Base-by-base conservation (phyloP, 2,888 invertebrate species). In the Ormia ochracea region DNA sequence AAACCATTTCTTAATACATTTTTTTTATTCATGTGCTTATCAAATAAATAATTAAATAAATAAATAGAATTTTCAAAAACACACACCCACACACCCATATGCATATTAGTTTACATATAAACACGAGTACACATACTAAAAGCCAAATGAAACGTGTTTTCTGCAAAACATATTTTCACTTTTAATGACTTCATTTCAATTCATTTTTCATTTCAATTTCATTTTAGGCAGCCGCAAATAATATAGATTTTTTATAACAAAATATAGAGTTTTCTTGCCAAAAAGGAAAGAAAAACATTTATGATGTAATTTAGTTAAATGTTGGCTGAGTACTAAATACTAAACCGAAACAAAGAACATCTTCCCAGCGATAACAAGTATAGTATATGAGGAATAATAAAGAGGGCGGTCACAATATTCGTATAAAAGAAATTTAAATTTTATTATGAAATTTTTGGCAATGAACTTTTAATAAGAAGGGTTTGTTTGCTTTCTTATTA, bases 171-270 rank as follows among this genome's bases (percentile, higher is more conserved):
- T 31, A 41, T 41, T 58, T 66, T 74, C 50, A 66, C 56, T 73
- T 65, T 72, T 48, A 28, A 63, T 52, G 41, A 43, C 23, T 72
- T 52, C 19, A 70, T 38, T 58, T 79, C 12, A 75, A 61, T 52
- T 68, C 4, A 78, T 56, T 73, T 73, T 79, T 74, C 69, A 65
- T 79, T 79, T 75, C 79, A 66, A 74, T 79, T 63, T 58, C 48
- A 54, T 43, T 56, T 65, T 56, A 58, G 23, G 28, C 48, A 48
- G 41, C 7, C 52, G n/a, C n/a, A n/a, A n/a, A n/a, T n/a, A n/a
- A n/a, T n/a, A n/a, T n/a, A n/a, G n/a, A n/a, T n/a, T n/a, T n/a
- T n/a, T n/a, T n/a, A n/a, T n/a, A n/a, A n/a, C n/a, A 45, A 19
- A 52, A 41, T 50, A 56, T 31, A 45, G n/a, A n/a, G 43, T 26